Evolutionary conservation across 2,113 vertebrate species (phyloP), one percentile per base, ranked within the genome.

Genomic region (Cygnus atratus): DNA sequence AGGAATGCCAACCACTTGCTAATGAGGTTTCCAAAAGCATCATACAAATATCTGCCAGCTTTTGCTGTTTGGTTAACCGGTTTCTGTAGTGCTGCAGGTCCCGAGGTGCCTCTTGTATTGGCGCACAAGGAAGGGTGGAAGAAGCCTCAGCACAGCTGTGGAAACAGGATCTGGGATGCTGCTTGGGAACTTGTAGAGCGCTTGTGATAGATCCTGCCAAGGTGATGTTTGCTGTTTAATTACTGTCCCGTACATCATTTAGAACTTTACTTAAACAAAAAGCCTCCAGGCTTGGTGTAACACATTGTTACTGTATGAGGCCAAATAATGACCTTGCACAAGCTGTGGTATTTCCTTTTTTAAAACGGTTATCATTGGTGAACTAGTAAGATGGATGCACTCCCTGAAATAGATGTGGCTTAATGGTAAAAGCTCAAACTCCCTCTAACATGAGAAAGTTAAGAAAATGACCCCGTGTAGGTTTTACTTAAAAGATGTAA

Each of bases 361-460:
- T 77, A 11, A 8, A 17, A 1, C 0, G 0, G 37, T 41, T 39
- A 0, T 15, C 4, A 1, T 2, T 20, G 62, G 19, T 75, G 73
- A 26, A 26, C 14, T 62, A 24, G n/a, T 3, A 24, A 14, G 52
- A 22, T 31, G 2, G 4, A 7, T 24, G 50, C 19, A 44, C 44
- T n/a, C 29, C 5, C 26, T 50, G 1, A 82, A 48, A 14, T 5
- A 62, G 73, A 26, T 26, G 66, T 3, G 6, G 66, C 26, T 82
- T 70, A 59, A 21, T 2, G 13, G 31, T 11, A 35, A 62, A 91
- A 79, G 62, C 73, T 78, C 57, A 46, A 65, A 48, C 28, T 66
- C 44, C 67, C 84, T 41, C 33, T 43, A 4, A 9, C 3, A 11
- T 0, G n/a, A 73, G 63, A 26, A 48, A 25, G 29, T 58, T 37